phyloP scores from a whole-genome alignment of 2,888 invertebrate species.

The Endomychus coccineus region DNA sequence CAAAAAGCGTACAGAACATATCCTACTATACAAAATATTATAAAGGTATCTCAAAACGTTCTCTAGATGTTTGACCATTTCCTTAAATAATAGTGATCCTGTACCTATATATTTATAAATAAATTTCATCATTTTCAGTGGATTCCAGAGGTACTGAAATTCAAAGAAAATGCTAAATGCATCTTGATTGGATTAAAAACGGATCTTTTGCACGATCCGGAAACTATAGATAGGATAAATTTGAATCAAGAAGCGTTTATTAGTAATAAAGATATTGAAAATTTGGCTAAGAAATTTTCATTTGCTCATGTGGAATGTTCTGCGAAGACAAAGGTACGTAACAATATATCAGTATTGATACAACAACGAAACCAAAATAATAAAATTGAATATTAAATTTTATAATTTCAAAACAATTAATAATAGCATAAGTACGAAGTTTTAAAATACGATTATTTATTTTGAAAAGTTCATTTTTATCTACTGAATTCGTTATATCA shows the following conservation, averaged over 20 bases:
- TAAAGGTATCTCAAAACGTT: too few relatives aligned
- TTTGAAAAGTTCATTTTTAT: too few relatives aligned
- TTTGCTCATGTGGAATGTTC: constrained; percentile 23
- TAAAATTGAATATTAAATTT: too few relatives aligned
- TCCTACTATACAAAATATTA: too few relatives aligned
- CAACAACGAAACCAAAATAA: too few relatives aligned
- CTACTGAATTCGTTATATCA: too few relatives aligned
- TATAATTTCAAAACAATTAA: too few relatives aligned
- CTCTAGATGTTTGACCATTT: too few relatives aligned
- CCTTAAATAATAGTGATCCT: too few relatives aligned
- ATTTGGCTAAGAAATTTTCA: constrained; percentile 18
- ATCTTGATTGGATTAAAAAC: constrained; percentile 21
- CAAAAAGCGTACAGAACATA: too few relatives aligned
- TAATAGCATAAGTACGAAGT: too few relatives aligned
- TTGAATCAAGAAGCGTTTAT: constrained; percentile 18
- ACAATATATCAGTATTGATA: background rate
- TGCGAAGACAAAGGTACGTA: constrained; percentile 13
- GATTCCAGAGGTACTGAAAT: constrained; percentile 19
- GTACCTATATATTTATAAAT: background rate
- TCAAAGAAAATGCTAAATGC: constrained; percentile 13
- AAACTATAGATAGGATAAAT: constrained; percentile 22
- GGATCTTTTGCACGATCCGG: constrained; percentile 20
- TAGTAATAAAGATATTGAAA: constrained; percentile 12
- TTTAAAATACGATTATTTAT: too few relatives aligned
- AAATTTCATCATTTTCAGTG: constrained; percentile 18